Evolutionary conservation across 2,113 vertebrate genomes (phyloP), one percentile per base, ranked within the genome.

Genomic region (Neodon shergylaensis): DNA sequence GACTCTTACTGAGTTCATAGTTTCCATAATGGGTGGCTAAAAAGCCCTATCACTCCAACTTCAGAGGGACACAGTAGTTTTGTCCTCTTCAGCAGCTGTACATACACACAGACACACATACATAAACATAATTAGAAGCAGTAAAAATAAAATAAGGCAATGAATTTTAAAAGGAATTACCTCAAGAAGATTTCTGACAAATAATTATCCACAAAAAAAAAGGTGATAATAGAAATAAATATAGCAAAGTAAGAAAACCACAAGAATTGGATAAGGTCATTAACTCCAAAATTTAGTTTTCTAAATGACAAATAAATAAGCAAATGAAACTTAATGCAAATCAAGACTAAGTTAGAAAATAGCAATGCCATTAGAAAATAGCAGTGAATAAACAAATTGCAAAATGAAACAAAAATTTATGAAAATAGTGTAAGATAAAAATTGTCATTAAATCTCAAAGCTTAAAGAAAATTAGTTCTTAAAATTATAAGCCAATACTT

Each of bases 161-260:
- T 82, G 7, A 39, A 26, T 39, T 26, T 58, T 42, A 21, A 39
- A 58, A 88, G 52, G 3, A 21, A 3, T 90, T 28, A 89, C 58
- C 9, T 90, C 21, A 93, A 73, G 14, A 89, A 94, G 39, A 81
- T 82, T 1, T 9, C 81, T 92, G 68, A 87, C 19, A 90, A 94
- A 14, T 4, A 54, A 89, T 8, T 3, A 79, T 44, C 33, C 77
- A 74, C 68, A 79, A 73, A 61, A n/a, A n/a, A 39, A 88, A 72
- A 70, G 14, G 7, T 54, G 44, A 91, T 47, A 65, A 42, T 16
- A 78, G 4, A 91, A 96, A 76, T 66, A 13, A 88, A 76, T 49
- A 26, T 24, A 74, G 11, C n/a, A 90, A 65, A 68, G 33, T 31
- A 65, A 73, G 33, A 65, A 22, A 79, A 70, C 17, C 13, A 28